Evolutionary conservation across 1,140 invertebrate species (phyloP).

Genomic region (Drosophila athabasca): DNA sequence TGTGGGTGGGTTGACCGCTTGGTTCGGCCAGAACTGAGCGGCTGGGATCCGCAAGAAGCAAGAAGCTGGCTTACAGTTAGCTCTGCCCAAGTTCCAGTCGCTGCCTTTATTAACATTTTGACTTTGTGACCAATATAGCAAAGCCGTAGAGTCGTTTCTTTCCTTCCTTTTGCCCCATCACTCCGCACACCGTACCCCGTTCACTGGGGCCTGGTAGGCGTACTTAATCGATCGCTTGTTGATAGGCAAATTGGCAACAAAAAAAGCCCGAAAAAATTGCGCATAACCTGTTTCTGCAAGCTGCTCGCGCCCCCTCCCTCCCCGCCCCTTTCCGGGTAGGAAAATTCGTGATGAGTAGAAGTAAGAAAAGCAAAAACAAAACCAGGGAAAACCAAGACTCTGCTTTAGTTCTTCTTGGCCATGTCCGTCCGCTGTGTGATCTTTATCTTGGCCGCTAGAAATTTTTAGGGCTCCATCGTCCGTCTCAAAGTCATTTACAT

Average conservation of each 20-base stretch:
- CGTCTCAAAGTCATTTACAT: constrained; percentile 72
- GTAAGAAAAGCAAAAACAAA: constrained; percentile 23
- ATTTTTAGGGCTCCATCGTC: constrained; percentile 73
- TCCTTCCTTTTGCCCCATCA: not conserved
- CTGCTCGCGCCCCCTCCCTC: constrained; percentile 23
- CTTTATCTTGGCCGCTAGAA: constrained; percentile 73
- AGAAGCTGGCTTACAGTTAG: constrained; percentile 31
- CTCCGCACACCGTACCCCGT: constrained; percentile 28
- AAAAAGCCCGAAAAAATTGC: constrained; percentile 5
- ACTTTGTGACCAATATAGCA: constrained; percentile 80
- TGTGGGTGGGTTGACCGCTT: constrained; percentile 57
- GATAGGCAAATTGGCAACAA: constrained; percentile 83
- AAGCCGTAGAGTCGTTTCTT: constrained; percentile 23
- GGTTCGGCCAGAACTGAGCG: constrained; percentile 15
- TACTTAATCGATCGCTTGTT: constrained; percentile 83
- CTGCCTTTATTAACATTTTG: constrained; percentile 83
- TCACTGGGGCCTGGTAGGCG: constrained; percentile 65
- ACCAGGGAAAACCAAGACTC: constrained; percentile 22
- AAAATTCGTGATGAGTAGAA: constrained; percentile 76
- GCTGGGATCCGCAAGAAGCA: constrained; percentile 7
- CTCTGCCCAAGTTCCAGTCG: constrained; percentile 11
- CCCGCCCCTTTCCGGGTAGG: constrained; percentile 19
- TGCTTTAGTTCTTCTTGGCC: constrained; percentile 75
- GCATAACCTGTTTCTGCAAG: constrained; percentile 70
- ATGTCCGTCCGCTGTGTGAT: constrained; percentile 66